Percentiles rank a stretch among this genome's conserved stretches.
These are phyloP conservation scores for Hippocampus kuda DNA, from an alignment of 2,797 vertebrate genomes.

Conservation along the genomic window DNA sequence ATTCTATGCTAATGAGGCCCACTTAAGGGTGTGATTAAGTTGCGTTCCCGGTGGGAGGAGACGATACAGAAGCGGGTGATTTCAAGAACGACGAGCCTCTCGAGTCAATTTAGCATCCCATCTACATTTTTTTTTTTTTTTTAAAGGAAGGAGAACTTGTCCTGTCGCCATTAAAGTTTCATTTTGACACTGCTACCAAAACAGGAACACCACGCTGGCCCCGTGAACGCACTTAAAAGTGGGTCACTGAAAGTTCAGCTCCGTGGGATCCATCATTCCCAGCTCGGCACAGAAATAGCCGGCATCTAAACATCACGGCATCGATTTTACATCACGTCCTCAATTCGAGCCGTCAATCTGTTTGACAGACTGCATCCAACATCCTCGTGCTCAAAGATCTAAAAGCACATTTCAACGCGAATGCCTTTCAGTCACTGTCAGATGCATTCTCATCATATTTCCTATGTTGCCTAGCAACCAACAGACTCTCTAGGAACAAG, in stretches of 20 bases:
- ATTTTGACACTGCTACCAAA: neutral
- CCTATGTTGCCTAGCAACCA: neutral
- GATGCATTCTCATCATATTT: neutral
- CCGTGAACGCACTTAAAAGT: neutral
- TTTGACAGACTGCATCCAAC: neutral
- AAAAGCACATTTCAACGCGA: neutral
- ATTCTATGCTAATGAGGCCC: conserved; percentile 42
- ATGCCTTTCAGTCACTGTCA: neutral
- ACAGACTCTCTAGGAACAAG: neutral
- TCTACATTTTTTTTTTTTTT: neutral
- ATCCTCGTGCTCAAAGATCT: neutral
- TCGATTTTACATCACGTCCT: neutral
- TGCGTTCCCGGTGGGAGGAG: conserved; percentile 3
- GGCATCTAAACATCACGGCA: neutral
- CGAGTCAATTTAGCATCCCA: neutral
- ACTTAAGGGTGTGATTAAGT: conserved; percentile 35
- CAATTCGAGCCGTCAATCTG: neutral
- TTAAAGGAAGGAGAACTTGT: neutral
- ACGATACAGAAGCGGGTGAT: neutral
- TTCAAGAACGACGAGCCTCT: neutral
- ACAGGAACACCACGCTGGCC: neutral
- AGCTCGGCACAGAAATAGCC: neutral
- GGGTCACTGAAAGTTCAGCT: neutral
- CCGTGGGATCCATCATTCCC: neutral
- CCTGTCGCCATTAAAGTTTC: neutral